Evolutionary conservation across 2,113 vertebrate species (phyloP).

Genomic region (Dasyurus viverrinus): DNA sequence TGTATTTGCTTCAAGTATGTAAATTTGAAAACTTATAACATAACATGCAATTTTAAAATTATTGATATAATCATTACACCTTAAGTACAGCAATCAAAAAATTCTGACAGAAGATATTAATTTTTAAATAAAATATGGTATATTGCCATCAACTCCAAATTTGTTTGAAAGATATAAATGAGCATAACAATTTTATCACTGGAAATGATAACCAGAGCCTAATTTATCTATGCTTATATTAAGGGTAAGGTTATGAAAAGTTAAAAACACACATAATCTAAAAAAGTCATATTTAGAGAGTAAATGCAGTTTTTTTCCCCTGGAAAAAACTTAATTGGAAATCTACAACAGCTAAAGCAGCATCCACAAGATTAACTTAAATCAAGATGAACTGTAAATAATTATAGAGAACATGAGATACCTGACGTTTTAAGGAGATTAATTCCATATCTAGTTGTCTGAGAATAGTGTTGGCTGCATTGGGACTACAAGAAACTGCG

Average conservation of each 20-base stretch:
- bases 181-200: neutral
- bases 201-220: neutral
- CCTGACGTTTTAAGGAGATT: slow-evolving; percentile 99
- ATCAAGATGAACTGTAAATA: slow-evolving; percentile 58
- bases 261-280: neutral
- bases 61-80: neutral
- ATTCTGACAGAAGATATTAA: neutral
- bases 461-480: slow-evolving; percentile 95
- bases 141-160: neutral
- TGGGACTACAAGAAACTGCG: slow-evolving; percentile 95
- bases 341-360: neutral
- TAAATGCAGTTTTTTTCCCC: neutral
- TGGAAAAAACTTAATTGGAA: neutral
- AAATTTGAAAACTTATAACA: neutral
- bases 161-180: neutral
- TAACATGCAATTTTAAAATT: neutral
- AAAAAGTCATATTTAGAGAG: neutral
- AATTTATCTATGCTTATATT: neutral
- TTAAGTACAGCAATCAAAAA: neutral
- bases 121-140: neutral
- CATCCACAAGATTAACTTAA: neutral
- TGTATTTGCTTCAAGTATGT: neutral
- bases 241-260: neutral
- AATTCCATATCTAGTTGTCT: slow-evolving; percentile 98
- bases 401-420: slow-evolving; percentile 68